Evolutionary conservation across 2,888 invertebrate species (phyloP).

Genomic region (Danaus chrysippus): DNA sequence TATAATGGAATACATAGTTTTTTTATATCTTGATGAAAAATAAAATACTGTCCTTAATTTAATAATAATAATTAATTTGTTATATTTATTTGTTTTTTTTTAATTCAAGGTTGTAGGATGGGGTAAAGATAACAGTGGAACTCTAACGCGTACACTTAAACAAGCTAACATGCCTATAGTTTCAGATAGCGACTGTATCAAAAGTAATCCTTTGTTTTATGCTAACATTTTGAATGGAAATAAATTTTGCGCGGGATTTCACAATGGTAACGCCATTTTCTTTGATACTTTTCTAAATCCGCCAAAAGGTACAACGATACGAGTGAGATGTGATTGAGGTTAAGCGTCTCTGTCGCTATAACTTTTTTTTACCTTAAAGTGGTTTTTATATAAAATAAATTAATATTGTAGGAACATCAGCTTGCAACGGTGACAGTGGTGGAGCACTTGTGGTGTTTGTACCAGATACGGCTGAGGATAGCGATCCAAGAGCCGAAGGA

Average conservation of each 20-base stretch:
- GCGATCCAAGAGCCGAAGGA: slow-evolving; percentile 28
- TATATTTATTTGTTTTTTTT: neutral
- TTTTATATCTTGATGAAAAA: too few relatives aligned
- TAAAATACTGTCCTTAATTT: neutral
- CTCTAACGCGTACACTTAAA: slow-evolving; percentile 33
- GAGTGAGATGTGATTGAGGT: too few relatives aligned
- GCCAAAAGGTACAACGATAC: neutral
- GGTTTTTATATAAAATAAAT: neutral
- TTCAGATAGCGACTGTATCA: slow-evolving; percentile 32
- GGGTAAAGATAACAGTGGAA: slow-evolving; percentile 40
- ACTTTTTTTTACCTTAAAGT: neutral
- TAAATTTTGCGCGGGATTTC: slow-evolving; percentile 35
- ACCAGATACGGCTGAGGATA: slow-evolving; percentile 12
- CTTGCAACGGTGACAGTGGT: slow-evolving; percentile 24
- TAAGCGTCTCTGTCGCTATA: too few relatives aligned
- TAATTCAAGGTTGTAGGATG: slow-evolving; percentile 41
- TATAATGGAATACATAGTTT: neutral
- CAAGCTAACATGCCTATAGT: slow-evolving; percentile 38
- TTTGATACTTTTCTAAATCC: neutral
- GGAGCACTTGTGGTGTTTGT: slow-evolving; percentile 19
- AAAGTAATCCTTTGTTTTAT: slow-evolving; percentile 31
- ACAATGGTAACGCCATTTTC: slow-evolving; percentile 26
- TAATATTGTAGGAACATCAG: slow-evolving; percentile 19
- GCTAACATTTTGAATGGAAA: slow-evolving; percentile 25
- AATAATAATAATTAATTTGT: neutral